Base-by-base conservation (phyloP, 37 sponge, comb jelly and placozoan genomes). In the Agelas oroides region DNA sequence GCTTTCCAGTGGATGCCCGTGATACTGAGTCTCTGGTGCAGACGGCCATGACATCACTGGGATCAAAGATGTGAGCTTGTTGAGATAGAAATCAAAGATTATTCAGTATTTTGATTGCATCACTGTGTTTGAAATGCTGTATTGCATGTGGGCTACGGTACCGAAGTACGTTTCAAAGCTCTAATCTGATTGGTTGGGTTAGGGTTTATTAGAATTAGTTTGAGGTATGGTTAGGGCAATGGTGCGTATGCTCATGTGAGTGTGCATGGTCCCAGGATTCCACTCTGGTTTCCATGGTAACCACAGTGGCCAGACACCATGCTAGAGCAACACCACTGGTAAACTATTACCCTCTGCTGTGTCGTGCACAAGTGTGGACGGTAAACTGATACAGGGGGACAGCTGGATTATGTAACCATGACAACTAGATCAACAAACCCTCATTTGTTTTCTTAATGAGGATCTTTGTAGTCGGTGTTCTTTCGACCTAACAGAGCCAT, bases 11-110 rank as follows among this genome's bases (percentile, higher is more conserved):
- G 19, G 84, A 88, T 53, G 40, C 53, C n/a, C 80, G 88, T 41
- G 75, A 94, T 70, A 86, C 37, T 27, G 97, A 98, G 59, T 86
- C 90, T n/a, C 93, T 98, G 30, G 78, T 98, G 18, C 85, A 94
- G 70, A 94, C 95, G 15, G 99, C 99, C 74, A 89, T 98, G 92
- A 98, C 99, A 12, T 94, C 99, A 3, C 92, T 98, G 2, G 97
- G 99, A 21, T 98, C 99, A 32, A 98, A 98, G 70, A 95, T 98
- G 96, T 95, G 73, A 81, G 94, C 73, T 17, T 23, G 13, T 28
- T 82, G 53, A 1, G n/a, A n/a, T n/a, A 2, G 21, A 56, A 28
- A 27, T 30, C 30, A 12, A 24, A 46, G 40, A n/a, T n/a, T n/a
- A n/a, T n/a, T n/a, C n/a, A n/a, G n/a, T n/a, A n/a, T n/a, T n/a